Evolutionary conservation across 2,797 vertebrate genomes (phyloP), one percentile per base, ranked within the genome.

Genomic region (Ceyx erithaca): DNA sequence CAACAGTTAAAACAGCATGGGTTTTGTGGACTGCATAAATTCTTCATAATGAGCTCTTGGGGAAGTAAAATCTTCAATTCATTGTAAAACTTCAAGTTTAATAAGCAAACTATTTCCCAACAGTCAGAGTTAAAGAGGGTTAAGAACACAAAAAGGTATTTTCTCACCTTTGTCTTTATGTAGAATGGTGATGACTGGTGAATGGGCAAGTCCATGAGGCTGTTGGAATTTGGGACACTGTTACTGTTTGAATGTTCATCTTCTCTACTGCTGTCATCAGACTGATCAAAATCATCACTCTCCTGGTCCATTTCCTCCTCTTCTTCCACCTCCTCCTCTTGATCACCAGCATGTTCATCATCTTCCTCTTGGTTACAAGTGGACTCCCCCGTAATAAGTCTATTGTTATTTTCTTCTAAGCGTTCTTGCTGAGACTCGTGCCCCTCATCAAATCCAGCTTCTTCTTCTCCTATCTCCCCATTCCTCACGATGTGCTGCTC

Each of bases 261-360:
- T 87, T 99, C 99, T 82, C 98, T 98, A 84, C 98, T 98, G 80
- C 99, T 99, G 96, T 99, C 99, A 20, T 98, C 99, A 26, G 99
- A 99, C 70, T 98, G 99, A 94, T 99, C 99, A 96, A 99, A 99
- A 80, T 99, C 99, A 96, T 99, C 99, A 71, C 99, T 99, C 97
- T 99, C 99, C 97, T 99, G 99, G 98, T 99, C 99, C 99, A 99
- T 99, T 95, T 99, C 99, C 91, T 99, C 99, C 95, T 99, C 99
- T 4, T 98, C 99, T 71, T 99, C 99, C 73, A 97, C 97, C 75
- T 98, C 98, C 37, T 98, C 98, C 79, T 98, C 98, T 93, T 98
- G 98, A 95, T 98, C 97, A 86, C 96, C 97, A 96, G 95, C 85
- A 85, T 98, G 97, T 45, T 98, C 98, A 86, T 99, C 98, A 70